These are phyloP conservation scores for Caenorhabditis sulstoni DNA, from an alignment of 2,888 invertebrate species.

Conservation along the genomic window DNA sequence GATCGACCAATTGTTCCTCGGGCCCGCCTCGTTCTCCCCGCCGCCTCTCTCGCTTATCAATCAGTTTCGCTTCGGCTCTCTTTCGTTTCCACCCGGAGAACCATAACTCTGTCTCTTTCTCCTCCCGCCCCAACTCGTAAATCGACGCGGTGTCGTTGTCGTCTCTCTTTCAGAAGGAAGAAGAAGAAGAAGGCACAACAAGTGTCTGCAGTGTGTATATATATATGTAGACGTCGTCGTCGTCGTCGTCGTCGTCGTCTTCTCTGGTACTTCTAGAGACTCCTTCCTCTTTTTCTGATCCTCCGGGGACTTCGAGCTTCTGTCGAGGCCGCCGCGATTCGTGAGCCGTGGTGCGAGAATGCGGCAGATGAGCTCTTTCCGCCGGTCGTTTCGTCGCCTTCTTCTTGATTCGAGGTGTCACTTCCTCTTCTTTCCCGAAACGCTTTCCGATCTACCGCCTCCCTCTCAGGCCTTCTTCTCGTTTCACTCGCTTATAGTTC, in stretches of 20 bases:
- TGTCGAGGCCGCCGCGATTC: not conserved
- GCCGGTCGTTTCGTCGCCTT: no score
- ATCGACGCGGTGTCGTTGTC: not conserved
- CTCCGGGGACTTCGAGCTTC: slow-evolving; percentile 34
- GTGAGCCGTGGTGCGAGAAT: no score
- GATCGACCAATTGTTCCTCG: not conserved
- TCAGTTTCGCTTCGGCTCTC: not conserved
- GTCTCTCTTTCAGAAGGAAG: not conserved
- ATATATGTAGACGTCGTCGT: no score
- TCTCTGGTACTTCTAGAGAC: slow-evolving; percentile 46
- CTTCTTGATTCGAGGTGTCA: no score
- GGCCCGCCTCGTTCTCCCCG: not conserved
- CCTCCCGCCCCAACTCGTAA: not conserved
- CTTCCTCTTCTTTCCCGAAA: no score
- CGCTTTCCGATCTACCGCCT: no score
- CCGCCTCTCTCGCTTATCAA: not conserved
- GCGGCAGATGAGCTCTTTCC: no score
- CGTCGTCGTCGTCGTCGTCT: no score
- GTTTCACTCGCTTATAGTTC: not conserved
- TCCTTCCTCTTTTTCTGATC: slow-evolving; percentile 32
- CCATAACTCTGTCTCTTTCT: slow-evolving; percentile 8
- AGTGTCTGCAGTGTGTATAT: slow-evolving; percentile 25
- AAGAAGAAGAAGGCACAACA: slow-evolving; percentile 25
- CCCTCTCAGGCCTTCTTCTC: not conserved
- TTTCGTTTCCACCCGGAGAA: not conserved